Conservation (phyloP, 2,888 invertebrate genomes). For the Ecdyonurus torrentis region DNA sequence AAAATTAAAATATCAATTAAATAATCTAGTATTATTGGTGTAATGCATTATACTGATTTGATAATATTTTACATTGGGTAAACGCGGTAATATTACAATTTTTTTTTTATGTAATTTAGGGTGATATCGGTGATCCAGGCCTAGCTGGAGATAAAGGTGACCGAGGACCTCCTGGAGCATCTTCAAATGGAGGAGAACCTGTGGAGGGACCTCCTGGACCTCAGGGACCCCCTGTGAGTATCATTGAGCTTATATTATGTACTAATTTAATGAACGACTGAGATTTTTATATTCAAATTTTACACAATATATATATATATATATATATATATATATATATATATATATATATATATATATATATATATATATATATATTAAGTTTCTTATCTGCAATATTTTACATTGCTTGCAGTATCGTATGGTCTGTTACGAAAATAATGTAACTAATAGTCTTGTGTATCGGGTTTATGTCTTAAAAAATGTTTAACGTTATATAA, state of each 20-base stretch:
- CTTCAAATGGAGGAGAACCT: not conserved
- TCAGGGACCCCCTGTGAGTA: not conserved
- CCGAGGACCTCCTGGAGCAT: not conserved
- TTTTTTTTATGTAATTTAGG: conserved; percentile 14
- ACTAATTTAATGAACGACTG: not conserved
- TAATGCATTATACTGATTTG: not conserved
- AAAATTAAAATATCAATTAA: too few relatives aligned
- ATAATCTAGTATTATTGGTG: too few relatives aligned
- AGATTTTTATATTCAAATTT: not conserved
- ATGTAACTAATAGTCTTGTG: too few relatives aligned
- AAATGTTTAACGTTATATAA: not conserved
- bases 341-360: too few relatives aligned
- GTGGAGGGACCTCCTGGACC: not conserved
- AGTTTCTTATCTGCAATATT: too few relatives aligned
- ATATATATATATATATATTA: too few relatives aligned
- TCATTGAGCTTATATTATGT: not conserved
- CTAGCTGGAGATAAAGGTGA: conserved; percentile 19
- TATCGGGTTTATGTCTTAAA: too few relatives aligned
- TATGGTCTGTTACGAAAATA: too few relatives aligned
- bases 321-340: too few relatives aligned
- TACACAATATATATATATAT: too few relatives aligned
- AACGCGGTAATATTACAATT: too few relatives aligned
- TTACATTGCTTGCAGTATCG: too few relatives aligned
- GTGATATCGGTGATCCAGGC: conserved; percentile 30
- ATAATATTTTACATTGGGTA: not conserved